Conservation (phyloP, 2,797 vertebrate genomes). For the Muscicapa striata region DNA sequence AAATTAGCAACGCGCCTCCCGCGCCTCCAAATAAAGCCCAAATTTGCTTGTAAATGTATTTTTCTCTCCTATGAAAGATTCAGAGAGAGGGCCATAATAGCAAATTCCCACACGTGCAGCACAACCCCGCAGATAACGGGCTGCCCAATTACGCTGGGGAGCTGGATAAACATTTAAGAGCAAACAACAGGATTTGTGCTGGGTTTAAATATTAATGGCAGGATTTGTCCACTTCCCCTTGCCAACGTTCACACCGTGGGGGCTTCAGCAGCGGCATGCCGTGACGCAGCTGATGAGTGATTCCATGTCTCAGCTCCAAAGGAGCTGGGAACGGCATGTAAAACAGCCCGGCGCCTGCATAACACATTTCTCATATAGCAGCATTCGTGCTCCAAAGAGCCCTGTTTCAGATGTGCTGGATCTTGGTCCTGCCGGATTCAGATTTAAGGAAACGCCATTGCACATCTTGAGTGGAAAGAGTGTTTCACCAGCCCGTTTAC, state of each 20-base stretch:
- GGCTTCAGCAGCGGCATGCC: conserved; percentile 18
- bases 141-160: conserved; percentile 53
- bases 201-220: conserved; percentile 67
- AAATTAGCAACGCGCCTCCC: conserved; percentile 52
- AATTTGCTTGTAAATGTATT: conserved; percentile 46
- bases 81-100: conserved; percentile 18
- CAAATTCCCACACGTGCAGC: conserved; percentile 27
- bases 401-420: conserved; percentile 39
- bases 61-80: conserved; percentile 38
- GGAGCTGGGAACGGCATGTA: conserved; percentile 61
- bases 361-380: conserved; percentile 60
- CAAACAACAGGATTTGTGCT: conserved; percentile 62
- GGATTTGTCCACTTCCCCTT: conserved; percentile 58
- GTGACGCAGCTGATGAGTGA: conserved; percentile 43
- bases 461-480: conserved; percentile 42
- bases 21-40: conserved; percentile 38
- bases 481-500: conserved; percentile 13
- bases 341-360: conserved; percentile 44
- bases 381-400: conserved; percentile 47
- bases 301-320: conserved; percentile 59
- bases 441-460: conserved; percentile 29
- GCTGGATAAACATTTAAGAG: conserved; percentile 63
- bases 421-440: conserved; percentile 17
- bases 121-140: background rate
- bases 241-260: conserved; percentile 36